Conservation (phyloP, 2,888 invertebrate genomes). For the Agrochola macilenta region DNA sequence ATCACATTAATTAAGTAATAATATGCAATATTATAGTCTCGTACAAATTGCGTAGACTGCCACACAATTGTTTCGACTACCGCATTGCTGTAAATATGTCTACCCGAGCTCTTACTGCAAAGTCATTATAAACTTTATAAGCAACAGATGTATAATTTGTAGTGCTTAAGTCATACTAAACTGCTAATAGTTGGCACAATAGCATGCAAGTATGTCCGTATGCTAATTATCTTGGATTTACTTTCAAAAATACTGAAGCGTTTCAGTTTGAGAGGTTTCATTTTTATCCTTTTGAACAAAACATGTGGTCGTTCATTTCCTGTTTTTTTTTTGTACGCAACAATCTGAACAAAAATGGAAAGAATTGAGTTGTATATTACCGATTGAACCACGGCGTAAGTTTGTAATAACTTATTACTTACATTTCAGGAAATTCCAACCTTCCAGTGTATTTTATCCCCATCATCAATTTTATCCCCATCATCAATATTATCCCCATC, state of each 20-base stretch:
- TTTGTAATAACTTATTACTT: not conserved
- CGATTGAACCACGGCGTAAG: not conserved
- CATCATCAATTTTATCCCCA: too few species aligned
- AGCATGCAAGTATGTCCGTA: constrained; percentile 29
- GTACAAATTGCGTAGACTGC: not conserved
- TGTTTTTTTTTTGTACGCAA: not conserved
- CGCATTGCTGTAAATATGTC: constrained; percentile 29
- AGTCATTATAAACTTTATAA: constrained; percentile 49
- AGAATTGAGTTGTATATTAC: not conserved
- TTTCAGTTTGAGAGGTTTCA: constrained; percentile 26
- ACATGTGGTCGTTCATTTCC: not conserved
- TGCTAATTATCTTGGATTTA: constrained; percentile 54
- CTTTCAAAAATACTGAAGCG: constrained; percentile 60
- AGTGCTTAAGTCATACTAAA: constrained; percentile 52
- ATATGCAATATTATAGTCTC: not conserved
- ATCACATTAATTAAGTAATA: constrained; percentile 14
- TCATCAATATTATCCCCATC: too few species aligned
- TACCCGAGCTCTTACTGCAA: constrained; percentile 12
- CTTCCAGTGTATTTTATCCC: not conserved
- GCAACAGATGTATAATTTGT: constrained; percentile 53
- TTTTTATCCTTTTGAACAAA: constrained; percentile 16
- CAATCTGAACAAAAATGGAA: not conserved
- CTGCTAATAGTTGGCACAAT: constrained; percentile 54
- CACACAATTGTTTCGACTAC: constrained; percentile 10
- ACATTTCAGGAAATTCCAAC: not conserved